phyloP scores from a whole-genome alignment of 30 jellyfish, hydroid and myxozoan species.

The Catostylus mosaicus region DNA sequence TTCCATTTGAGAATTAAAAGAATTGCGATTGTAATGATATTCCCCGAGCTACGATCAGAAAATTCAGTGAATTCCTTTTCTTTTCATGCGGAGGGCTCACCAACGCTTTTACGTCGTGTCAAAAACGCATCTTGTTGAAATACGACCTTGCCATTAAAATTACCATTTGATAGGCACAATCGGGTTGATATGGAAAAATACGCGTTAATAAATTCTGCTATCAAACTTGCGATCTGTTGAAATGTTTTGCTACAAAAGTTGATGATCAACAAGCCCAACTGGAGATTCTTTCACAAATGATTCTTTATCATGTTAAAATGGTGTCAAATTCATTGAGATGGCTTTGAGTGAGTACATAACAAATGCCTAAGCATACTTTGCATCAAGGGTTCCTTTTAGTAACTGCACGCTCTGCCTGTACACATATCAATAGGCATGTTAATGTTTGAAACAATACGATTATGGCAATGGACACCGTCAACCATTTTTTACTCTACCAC shows the following conservation, averaged over 20 bases:
- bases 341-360: background rate
- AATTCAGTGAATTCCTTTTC: no score
- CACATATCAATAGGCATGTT: conserved; percentile 57
- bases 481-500: conserved; percentile 28
- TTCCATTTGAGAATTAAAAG: conserved; percentile 4
- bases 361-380: background rate
- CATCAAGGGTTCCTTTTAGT: background rate
- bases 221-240: background rate
- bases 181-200: background rate
- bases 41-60: no score
- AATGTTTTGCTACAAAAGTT: background rate
- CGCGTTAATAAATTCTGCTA: background rate
- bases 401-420: conserved; percentile 47
- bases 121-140: conserved; percentile 12
- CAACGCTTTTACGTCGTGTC: background rate
- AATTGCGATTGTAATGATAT: background rate
- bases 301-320: background rate
- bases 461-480: conserved; percentile 30
- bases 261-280: background rate
- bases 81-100: no score
- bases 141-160: conserved; percentile 1
- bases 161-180: background rate
- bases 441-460: conserved; percentile 50
- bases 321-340: background rate
- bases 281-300: background rate